phyloP scores from a whole-genome alignment of 2,888 invertebrate genomes.

The Chymomyza amoena region DNA sequence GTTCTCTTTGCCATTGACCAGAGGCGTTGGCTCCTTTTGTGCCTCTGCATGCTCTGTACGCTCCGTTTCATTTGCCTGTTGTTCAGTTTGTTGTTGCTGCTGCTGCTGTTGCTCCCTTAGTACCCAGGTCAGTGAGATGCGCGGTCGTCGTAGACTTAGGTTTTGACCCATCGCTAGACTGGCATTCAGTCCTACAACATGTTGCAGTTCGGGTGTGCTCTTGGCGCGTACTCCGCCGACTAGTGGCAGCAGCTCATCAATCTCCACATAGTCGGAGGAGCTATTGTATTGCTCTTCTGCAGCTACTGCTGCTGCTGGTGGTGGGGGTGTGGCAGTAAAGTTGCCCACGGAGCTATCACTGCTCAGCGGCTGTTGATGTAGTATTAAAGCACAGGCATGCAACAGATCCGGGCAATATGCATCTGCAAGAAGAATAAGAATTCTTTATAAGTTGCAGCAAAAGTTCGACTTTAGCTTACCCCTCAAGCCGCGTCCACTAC shows the following conservation, averaged over 20 bases:
- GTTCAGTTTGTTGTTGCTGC: constrained; percentile 51
- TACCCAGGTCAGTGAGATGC: constrained; percentile 88
- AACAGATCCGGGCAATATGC: constrained; percentile 77
- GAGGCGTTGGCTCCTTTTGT: constrained; percentile 75
- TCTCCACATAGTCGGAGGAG: constrained; percentile 76
- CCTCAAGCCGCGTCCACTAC: constrained; percentile 45
- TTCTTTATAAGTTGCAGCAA: background rate
- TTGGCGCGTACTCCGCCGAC: constrained; percentile 48
- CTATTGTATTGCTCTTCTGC: constrained; percentile 47
- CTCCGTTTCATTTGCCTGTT: constrained; percentile 35
- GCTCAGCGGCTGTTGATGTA: constrained; percentile 67
- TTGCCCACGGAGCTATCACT: constrained; percentile 74
- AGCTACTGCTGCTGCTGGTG: constrained; percentile 28
- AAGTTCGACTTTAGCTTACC: constrained; percentile 39
- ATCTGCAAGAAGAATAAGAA: constrained; percentile 49
- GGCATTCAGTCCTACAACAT: constrained; percentile 52
- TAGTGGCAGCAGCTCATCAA: constrained; percentile 67
- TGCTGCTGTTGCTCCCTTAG: constrained; percentile 83
- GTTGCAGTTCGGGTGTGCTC: constrained; percentile 67
- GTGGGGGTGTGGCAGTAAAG: constrained; percentile 67
- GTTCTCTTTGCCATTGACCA: constrained; percentile 68
- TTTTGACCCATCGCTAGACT: constrained; percentile 80
- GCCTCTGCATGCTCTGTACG: constrained; percentile 45
- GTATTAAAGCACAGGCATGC: constrained; percentile 76
- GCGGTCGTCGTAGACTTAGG: constrained; percentile 81